Evolutionary conservation across 2,888 invertebrate species (phyloP), one percentile per base, ranked within the genome.

Genomic region (Carpatolechia fugitivella): DNA sequence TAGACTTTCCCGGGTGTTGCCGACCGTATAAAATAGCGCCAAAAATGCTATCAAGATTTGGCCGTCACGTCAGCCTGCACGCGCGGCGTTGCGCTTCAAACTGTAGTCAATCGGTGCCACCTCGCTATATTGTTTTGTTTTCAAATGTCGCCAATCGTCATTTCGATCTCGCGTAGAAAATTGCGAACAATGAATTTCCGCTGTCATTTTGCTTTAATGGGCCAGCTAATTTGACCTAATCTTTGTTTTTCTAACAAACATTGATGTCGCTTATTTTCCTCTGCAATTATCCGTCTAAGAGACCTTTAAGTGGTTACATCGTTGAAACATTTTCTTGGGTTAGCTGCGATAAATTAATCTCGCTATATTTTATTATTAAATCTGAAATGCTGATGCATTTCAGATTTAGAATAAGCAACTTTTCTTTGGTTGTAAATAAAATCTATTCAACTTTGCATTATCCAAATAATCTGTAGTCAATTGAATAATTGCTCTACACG

Each of bases 101-200:
- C 51, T 55, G 50, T 55, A 35, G 36, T 36, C 29, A 14, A 47
- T 46, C 51, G 44, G 20, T 10, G 41, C 16, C 13, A 40, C 48
- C 18, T 35, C 24, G 47, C 49, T 7, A 18, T 30, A 31, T 56
- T 48, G 48, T 55, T 55, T 52, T 51, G 59, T 54, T 62, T 59
- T 48, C 50, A 58, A 60, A 56, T 56, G 55, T 51, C 55, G 52
- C 40, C 47, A 36, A 53, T 51, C 55, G 52, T 35, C 41, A 36
- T 49, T 46, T 46, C 47, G 29, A 40, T 50, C 52, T 47, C 55
- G 55, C 44, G 54, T 31, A 35, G 20, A 51, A 36, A 57, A 57
- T 57, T 40, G 57, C 55, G 48, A 57, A 57, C 55, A 57, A 57
- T 55, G 58, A 62, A 62, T 69, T 71, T 81, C 78, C 78, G 69